Conservation (phyloP, 2,113 vertebrate genomes). For the Cnemophilus loriae region DNA sequence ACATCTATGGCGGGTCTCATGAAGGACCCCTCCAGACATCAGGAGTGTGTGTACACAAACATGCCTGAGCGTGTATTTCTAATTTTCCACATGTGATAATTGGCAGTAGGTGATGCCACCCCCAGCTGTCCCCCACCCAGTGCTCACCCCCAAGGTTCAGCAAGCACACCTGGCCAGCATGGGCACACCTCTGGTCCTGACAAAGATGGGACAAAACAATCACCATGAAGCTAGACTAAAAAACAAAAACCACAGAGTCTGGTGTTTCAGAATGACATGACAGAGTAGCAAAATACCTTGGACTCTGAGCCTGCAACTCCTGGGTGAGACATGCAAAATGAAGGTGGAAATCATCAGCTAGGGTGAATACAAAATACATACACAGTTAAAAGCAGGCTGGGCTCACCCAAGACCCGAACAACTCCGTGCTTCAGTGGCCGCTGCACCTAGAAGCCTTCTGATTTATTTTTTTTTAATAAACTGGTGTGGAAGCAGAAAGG, state of each 20-base stretch:
- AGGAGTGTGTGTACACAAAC: fast-evolving
- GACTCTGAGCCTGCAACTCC: neutral
- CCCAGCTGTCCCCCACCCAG: neutral
- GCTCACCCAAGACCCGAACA: neutral
- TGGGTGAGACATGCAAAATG: neutral
- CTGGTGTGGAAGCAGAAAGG: neutral
- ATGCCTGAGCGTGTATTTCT: fast-evolving
- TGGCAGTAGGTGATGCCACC: neutral
- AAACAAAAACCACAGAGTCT: neutral
- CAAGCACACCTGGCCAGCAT: neutral
- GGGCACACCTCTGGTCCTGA: neutral
- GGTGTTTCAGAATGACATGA: neutral
- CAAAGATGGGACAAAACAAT: neutral
- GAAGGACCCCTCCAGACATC: neutral
- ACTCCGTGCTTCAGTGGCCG: neutral
- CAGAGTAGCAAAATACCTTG: neutral
- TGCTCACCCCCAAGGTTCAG: neutral
- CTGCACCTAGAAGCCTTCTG: neutral
- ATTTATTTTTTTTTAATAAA: neutral
- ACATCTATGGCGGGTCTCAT: neutral
- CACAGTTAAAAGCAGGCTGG: neutral
- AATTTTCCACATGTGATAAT: fast-evolving
- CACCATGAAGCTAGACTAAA: neutral
- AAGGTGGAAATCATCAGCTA: neutral
- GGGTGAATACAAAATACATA: neutral